Base-by-base conservation (phyloP, 2,888 invertebrate species). In the Dasysyrphus tricinctus region DNA sequence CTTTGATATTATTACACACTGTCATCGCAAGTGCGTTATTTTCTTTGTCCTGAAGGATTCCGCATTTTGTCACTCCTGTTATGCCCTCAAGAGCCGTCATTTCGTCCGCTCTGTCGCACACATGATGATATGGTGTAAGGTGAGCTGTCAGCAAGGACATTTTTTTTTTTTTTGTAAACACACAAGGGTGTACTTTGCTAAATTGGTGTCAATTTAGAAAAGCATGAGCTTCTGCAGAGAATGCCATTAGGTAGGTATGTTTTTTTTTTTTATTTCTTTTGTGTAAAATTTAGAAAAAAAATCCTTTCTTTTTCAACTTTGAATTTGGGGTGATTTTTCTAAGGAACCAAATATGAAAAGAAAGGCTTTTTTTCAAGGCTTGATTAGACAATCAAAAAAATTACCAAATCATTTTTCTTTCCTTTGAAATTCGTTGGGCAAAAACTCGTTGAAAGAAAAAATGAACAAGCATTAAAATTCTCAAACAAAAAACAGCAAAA, bases 181-280 rank as follows among this genome's bases (percentile, higher is more conserved):
- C 86, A 82, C 81, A 65, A 81, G 86, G 86, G 86, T 72, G 78
- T 86, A 81, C 86, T 86, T 82, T 79, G 39, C 77, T 86, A 86
- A 86, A 86, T 86, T 86, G 86, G 65, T 82, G 82, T 82, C 86
- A 86, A 86, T 86, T 86, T 86, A 78, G 78, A 86, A 86, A 82
- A 75, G 78, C 75, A 72, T 75, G 61, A 67, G 47, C 47, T 65
- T 65, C 65, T 39, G 37, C 39, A 39, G 11, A 19, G 24, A 6
- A 24, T 24, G 19, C 42, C 61, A 8, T 61, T 16, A 56, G 7
- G 19, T 47, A 39, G 2, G 39, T 12, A 14, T 44, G 6, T n/a
- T 44, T 44, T 14, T 34, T 32, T 32, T n/a, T n/a, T 14, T 56
- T 34, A 11, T 34, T 44, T 44, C 44, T n/a, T 44, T 47, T 34